These are phyloP conservation scores for Perdita meconis DNA, from an alignment of 2,888 invertebrate genomes.

Conservation along the genomic window DNA sequence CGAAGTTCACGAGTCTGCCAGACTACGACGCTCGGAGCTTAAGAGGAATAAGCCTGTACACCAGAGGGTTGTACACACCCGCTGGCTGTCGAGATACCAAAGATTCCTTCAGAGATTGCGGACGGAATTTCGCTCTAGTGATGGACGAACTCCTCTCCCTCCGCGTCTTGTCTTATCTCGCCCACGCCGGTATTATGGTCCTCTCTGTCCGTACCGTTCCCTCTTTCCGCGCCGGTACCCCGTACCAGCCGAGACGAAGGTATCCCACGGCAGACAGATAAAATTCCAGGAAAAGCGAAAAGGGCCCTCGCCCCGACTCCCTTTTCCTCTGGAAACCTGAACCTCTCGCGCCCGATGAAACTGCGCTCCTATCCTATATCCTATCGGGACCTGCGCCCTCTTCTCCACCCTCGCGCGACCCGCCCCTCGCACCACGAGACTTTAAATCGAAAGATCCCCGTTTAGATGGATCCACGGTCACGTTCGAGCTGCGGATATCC, in stretches of 20 bases:
- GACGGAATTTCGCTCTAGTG: constrained; percentile 80
- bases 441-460: constrained; percentile 70
- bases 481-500: constrained; percentile 36
- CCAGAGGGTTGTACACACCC: constrained; percentile 62
- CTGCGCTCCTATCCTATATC: constrained; percentile 62
- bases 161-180: constrained; percentile 71
- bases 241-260: constrained; percentile 32
- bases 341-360: constrained; percentile 42
- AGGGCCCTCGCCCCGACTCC: constrained; percentile 58
- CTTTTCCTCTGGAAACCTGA: constrained; percentile 65
- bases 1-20: constrained; percentile 65
- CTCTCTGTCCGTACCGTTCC: constrained; percentile 25
- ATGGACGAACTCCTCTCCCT: constrained; percentile 77
- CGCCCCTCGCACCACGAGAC: constrained; percentile 45
- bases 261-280: constrained; percentile 74
- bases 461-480: constrained; percentile 64
- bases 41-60: constrained; percentile 59
- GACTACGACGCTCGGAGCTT: constrained; percentile 38
- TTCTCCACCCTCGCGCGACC: not conserved
- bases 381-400: constrained; percentile 29
- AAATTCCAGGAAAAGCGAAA: constrained; percentile 75
- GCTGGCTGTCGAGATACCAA: constrained; percentile 78
- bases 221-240: constrained; percentile 15
- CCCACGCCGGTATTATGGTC: constrained; percentile 64
- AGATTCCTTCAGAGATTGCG: constrained; percentile 82